Base-by-base conservation (phyloP, 1,140 invertebrate species). In the Drosophila takahashii region DNA sequence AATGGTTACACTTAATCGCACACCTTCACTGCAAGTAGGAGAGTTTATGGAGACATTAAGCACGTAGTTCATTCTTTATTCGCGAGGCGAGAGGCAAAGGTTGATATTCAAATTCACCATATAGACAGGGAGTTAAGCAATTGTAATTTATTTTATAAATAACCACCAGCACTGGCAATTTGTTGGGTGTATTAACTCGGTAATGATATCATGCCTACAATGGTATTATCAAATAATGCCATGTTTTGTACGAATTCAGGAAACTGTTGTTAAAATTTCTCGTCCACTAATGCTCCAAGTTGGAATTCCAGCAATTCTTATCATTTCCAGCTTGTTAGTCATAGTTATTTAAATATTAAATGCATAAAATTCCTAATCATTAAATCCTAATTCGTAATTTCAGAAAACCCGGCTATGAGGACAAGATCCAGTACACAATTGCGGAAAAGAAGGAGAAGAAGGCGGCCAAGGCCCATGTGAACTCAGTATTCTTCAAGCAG, bases 401-500 rank as follows among this genome's bases (percentile, higher is more conserved):
- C 27, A 92, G 90, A 59, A 92, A 91, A 78, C 79, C 79, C 13
- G 75, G 77, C 60, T 93, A 94, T 47, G 94, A 95, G 75, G 94
- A 95, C 75, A 95, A 96, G 79, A 95, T 96, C 67, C 95, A 96
- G 79, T 96, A 96, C 92, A 94, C 96, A 92, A 96, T 96, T 54
- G 95, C 95, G 75, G 95, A 96, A 67, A 95, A 95, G 91, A 95
- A 95, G 78, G 94, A 94, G 29, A 93, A 94, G 73, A 95, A 94
- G 70, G 90, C 93, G 16, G 94, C 95, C 27, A 97, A 95, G 93
- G 96, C 97, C n/a, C 96, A 97, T 69, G 96, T 99, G 0, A 96
- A 99, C 93, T 94, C 93, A 18, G 93, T 94, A 58, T 99, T 99
- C 92, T 95, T 98, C 77, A 94, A 94, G 64, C 96, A 98, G 90